These are phyloP conservation scores for Megaustenia siamemsis DNA, from an alignment of 2,888 invertebrate genomes.

Conservation along the genomic window DNA sequence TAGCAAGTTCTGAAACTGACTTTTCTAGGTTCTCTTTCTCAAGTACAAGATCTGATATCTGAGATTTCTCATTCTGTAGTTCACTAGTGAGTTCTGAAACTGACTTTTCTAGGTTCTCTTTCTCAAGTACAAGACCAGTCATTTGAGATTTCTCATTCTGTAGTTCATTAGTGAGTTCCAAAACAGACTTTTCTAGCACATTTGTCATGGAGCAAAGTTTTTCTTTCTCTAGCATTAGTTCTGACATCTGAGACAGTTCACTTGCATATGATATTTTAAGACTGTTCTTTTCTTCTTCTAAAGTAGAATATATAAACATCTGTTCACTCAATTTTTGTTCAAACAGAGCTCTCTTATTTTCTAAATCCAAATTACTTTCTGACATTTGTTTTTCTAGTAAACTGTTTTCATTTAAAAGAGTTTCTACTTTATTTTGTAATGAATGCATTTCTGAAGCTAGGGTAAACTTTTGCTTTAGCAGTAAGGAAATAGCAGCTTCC, in stretches of 20 bases:
- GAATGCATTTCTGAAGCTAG: background rate
- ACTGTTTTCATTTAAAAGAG: constrained; percentile 10
- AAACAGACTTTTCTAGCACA: too few species aligned
- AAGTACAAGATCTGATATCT: too few species aligned
- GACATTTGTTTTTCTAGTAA: background rate
- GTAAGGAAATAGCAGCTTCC: constrained; percentile 18
- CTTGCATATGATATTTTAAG: too few species aligned
- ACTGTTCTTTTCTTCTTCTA: constrained; percentile 16
- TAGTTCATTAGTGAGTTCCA: too few species aligned
- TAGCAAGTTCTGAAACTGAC: too few species aligned
- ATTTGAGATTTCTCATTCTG: too few species aligned
- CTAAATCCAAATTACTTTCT: background rate
- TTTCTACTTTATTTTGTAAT: background rate
- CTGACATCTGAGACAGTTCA: background rate
- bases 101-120: too few species aligned
- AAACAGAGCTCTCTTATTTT: constrained; percentile 9
- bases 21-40: too few species aligned
- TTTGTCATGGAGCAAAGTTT: background rate
- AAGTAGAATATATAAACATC: background rate
- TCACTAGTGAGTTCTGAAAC: too few species aligned
- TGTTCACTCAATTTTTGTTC: constrained; percentile 18
- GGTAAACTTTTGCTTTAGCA: constrained; percentile 20
- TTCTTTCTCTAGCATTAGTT: constrained; percentile 4
- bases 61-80: too few species aligned
- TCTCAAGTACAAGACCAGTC: too few species aligned